Evolutionary conservation across 2,888 invertebrate species (phyloP).

Genomic region (Lingula anatina): DNA sequence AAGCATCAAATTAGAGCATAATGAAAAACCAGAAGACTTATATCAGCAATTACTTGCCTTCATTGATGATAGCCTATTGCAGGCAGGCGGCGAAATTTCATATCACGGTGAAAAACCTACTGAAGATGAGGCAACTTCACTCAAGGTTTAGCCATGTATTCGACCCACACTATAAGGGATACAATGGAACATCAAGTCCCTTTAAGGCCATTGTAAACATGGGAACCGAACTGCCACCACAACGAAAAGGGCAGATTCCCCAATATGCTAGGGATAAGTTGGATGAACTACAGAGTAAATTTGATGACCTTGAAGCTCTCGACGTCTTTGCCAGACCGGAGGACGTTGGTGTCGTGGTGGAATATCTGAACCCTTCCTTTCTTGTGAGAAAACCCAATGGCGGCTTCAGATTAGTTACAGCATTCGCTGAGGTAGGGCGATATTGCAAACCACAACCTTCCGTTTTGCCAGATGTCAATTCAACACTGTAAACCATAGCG

Average conservation of each 20-base stretch:
- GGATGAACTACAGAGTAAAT: constrained; percentile 15
- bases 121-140: constrained; percentile 10
- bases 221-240: constrained; percentile 21
- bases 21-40: constrained; percentile 15
- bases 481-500: constrained; percentile 11
- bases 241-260: constrained; percentile 19
- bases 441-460: constrained; percentile 12
- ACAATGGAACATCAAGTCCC: constrained; percentile 13
- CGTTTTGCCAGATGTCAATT: constrained; percentile 9
- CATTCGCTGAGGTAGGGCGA: constrained; percentile 7
- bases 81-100: constrained; percentile 7
- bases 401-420: constrained; percentile 4
- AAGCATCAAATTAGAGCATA: constrained; percentile 10
- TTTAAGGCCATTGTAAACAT: constrained; percentile 21
- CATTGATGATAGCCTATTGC: constrained; percentile 13
- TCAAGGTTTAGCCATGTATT: too few relatives aligned
- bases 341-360: constrained; percentile 11
- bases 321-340: constrained; percentile 16
- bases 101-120: constrained; percentile 11
- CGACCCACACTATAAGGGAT: constrained; percentile 11
- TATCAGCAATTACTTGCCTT: constrained; percentile 15
- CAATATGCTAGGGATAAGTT: constrained; percentile 16
- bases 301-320: constrained; percentile 16
- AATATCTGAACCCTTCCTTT: constrained; percentile 24
- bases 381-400: constrained; percentile 15